These are phyloP conservation scores for Prochilodus magdalenae DNA, from an alignment of 2,113 vertebrate species.

Conservation along the genomic window DNA sequence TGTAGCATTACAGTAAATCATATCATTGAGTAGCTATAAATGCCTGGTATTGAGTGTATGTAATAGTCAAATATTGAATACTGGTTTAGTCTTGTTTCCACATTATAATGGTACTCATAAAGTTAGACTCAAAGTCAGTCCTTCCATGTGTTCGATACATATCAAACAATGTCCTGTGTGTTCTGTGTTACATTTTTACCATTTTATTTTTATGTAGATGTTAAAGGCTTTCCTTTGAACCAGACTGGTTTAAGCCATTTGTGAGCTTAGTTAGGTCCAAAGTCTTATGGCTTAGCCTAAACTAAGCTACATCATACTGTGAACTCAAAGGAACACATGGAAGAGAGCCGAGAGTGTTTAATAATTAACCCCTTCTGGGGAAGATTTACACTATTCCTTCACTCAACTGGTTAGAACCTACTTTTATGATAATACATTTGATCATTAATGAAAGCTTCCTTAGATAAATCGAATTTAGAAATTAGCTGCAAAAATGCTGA, in stretches of 20 bases:
- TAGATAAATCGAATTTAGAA: too few species aligned
- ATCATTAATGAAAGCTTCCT: neutral
- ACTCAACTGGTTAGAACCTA: neutral
- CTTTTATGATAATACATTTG: neutral
- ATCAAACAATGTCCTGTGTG: too few species aligned
- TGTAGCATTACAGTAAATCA: too few species aligned
- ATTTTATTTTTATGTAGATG: neutral
- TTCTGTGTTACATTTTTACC: too few species aligned
- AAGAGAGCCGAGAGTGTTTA: neutral
- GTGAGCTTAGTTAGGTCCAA: neutral
- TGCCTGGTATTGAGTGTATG: too few species aligned
- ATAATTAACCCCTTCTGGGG: neutral
- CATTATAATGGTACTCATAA: too few species aligned
- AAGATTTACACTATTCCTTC: neutral
- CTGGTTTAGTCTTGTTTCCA: too few species aligned
- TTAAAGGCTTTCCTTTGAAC: neutral
- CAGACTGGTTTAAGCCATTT: neutral
- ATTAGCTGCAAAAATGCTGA: too few species aligned
- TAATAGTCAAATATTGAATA: too few species aligned
- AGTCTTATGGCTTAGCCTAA: neutral
- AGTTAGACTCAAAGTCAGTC: too few species aligned
- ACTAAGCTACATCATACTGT: neutral
- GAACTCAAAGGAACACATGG: neutral
- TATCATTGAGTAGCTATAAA: too few species aligned
- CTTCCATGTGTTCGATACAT: too few species aligned